Percentiles rank a stretch among this genome's conserved stretches.
Evolutionary conservation across 2,888 invertebrate species (phyloP).

Genomic region (Chalcis sispes): DNA sequence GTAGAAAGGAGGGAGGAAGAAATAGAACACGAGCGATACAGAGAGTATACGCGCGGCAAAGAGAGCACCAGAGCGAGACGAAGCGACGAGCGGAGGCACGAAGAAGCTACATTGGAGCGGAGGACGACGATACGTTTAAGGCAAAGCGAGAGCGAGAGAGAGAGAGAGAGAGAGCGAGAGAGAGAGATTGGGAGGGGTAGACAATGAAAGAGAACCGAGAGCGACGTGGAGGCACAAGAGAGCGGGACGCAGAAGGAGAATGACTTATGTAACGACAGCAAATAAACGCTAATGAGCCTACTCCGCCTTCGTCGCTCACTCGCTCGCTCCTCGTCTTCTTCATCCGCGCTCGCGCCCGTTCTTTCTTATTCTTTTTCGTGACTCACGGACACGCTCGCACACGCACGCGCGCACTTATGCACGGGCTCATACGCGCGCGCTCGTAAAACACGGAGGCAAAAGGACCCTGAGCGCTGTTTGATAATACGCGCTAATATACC

Average conservation of each 20-base stretch:
- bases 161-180: neutral
- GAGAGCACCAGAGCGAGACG: neutral
- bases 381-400: constrained; percentile 5
- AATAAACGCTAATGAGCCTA: constrained; percentile 75
- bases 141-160: constrained; percentile 28
- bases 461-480: constrained; percentile 35
- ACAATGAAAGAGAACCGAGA: neutral
- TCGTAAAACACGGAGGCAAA: no score
- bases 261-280: constrained; percentile 74
- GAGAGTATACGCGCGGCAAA: constrained; percentile 13
- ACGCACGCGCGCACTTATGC: neutral
- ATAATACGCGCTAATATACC: constrained; percentile 29
- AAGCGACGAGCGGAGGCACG: constrained; percentile 14
- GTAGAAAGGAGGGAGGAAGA: constrained; percentile 44
- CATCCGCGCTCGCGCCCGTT: constrained; percentile 1
- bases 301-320: constrained; percentile 65
- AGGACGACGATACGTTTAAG: constrained; percentile 58
- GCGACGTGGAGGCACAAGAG: neutral
- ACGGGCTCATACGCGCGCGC: no score
- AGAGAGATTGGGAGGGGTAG: constrained; percentile 9
- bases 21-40: constrained; percentile 17
- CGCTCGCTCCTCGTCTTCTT: constrained; percentile 49
- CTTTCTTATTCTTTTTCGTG: constrained; percentile 23
- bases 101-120: constrained; percentile 46
- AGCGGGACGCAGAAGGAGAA: constrained; percentile 56